phyloP scores from a whole-genome alignment of 2,888 invertebrate genomes.

The Mesorhabditis spiculigera region DNA sequence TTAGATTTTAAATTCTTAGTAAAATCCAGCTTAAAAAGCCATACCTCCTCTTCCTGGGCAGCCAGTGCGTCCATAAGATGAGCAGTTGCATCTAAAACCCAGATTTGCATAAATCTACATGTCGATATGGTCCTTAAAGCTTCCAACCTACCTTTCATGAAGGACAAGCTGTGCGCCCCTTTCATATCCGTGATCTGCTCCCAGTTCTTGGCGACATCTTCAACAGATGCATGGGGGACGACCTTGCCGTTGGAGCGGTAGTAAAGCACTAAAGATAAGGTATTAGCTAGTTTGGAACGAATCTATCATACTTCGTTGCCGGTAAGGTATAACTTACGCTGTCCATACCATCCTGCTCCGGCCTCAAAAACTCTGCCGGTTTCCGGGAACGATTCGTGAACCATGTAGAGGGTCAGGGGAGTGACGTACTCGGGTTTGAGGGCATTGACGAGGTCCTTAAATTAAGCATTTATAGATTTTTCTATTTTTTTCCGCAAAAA shows the following conservation, averaged over 20 bases:
- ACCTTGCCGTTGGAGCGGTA: constrained; percentile 65
- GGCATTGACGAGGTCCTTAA: constrained; percentile 76
- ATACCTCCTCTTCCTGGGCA: constrained; percentile 2
- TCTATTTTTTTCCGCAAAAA: background rate
- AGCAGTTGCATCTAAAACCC: constrained; percentile 25
- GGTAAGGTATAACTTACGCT: constrained; percentile 57
- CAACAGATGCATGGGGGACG: constrained; percentile 59
- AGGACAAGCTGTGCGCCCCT: constrained; percentile 55
- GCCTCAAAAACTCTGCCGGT: constrained; percentile 66
- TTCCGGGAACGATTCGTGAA: constrained; percentile 83
- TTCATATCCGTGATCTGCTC: constrained; percentile 76
- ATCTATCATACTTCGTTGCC: background rate
- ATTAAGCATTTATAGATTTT: background rate
- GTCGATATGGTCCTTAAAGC: too few species aligned
- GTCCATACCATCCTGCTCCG: constrained; percentile 64
- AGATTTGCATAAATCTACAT: background rate
- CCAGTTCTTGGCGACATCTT: constrained; percentile 80
- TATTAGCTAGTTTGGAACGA: constrained; percentile 37
- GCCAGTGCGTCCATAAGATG: constrained; percentile 33
- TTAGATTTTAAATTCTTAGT: background rate
- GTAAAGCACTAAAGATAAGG: constrained; percentile 61
- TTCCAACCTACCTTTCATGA: background rate
- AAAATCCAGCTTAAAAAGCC: background rate
- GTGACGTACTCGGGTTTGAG: constrained; percentile 67
- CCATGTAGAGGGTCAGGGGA: constrained; percentile 83